Conservation (phyloP, 2,797 vertebrate genomes). For the Peromyscus aztecus region DNA sequence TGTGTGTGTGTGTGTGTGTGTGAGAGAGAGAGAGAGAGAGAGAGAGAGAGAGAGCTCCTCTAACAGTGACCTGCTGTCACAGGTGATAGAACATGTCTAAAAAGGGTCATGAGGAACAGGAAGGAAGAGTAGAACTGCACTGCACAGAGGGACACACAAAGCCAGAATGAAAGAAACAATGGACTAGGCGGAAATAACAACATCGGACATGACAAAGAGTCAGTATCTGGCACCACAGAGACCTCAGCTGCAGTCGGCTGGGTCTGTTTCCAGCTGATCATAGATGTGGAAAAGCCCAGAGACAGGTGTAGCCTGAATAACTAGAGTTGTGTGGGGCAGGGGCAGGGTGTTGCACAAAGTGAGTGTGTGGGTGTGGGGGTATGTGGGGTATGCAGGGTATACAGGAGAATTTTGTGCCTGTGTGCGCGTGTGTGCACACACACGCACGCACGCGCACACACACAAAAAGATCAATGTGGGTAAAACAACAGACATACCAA, state of each 20-base stretch:
- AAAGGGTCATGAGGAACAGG: not conserved
- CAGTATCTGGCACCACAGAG: accelerated
- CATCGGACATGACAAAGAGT: not conserved
- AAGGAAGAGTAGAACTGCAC: not conserved
- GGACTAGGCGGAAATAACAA: accelerated
- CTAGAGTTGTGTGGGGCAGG: not conserved
- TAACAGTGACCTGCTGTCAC: not conserved
- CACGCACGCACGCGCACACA: too few species aligned
- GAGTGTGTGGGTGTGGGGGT: not conserved
- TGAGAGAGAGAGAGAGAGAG: too few species aligned
- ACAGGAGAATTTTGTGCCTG: not conserved
- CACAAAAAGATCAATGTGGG: not conserved
- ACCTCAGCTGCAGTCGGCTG: not conserved
- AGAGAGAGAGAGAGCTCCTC: too few species aligned
- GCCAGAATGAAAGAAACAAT: not conserved
- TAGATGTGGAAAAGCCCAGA: accelerated
- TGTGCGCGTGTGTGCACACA: not conserved
- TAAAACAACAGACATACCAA: not conserved
- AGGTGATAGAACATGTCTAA: not conserved
- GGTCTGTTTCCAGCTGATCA: accelerated
- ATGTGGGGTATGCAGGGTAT: too few species aligned
- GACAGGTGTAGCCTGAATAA: accelerated
- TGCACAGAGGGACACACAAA: accelerated
- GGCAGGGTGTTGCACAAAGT: accelerated
- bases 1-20: too few species aligned